Evolutionary conservation across 2,113 vertebrate species (phyloP), one percentile per base, ranked within the genome.

Genomic region (Notarius lentiginosus): DNA sequence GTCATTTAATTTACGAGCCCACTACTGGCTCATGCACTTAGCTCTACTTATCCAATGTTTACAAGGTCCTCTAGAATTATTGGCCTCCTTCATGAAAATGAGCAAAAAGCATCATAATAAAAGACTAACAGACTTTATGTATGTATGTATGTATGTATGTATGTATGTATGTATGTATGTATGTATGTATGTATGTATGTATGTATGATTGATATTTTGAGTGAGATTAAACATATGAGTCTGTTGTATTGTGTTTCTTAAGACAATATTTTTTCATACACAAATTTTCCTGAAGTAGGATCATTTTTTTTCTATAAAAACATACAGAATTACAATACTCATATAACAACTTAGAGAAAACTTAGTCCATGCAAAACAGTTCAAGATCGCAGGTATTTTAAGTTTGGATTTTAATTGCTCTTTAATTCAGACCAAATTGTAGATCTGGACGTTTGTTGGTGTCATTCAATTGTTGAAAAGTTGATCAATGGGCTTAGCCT

Each of bases 1-100:
- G 18, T 75, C 3, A 51, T 51, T 75, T n/a, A 1, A 51, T 51
- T 79, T 76, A 87, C 68, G 53, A 75, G 73, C 73, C 79, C 11
- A 70, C 84, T 47, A 55, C 68, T 77, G 86, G 34, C 58, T 55
- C 56, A 41, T 56, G 24, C 75, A 79, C 47, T 66, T 49, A 51
- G 27, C 24, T 70, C 75, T 34, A 85, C 61, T 55, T 79, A 20
- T 49, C 11, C 60, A 27, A 66, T n/a, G 41, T 79, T 34, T 80
- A 79, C 17, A 18, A 8, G 17, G 7, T 7, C 30, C 17, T 20
- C 30, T 34, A 72, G 30, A 72, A 72, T 72, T 47, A 47, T 20
- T 72, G 68, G 17, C 30, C 68, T 72, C 30, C 17, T 72, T 72
- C 7, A 72, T 72, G 14, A 41, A 41, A 72, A 41, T 34, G 2